Percentiles rank a stretch among this genome's conserved stretches.
Evolutionary conservation across 2,888 invertebrate species (phyloP).

Genomic region (Marasmarcha lunaedactyla): DNA sequence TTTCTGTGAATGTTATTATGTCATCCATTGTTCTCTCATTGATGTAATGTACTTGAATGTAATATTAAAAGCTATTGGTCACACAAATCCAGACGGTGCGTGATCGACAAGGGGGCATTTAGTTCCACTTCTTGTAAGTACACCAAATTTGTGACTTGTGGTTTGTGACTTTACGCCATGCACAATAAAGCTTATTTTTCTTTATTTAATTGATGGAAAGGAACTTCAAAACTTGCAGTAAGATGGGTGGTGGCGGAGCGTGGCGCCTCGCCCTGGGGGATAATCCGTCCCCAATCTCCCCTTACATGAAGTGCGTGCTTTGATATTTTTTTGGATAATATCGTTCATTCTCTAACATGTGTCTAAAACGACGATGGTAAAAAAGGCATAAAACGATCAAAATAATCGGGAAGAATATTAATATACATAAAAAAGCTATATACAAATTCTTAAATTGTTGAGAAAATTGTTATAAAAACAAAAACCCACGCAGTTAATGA

Average conservation of each 20-base stretch:
- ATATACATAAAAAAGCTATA: no score
- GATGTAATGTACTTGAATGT: neutral
- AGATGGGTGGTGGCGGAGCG: conserved; percentile 3
- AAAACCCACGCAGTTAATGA: conserved; percentile 1
- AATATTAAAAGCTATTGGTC: neutral
- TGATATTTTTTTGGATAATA: conserved; percentile 15
- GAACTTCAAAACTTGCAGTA: conserved; percentile 6
- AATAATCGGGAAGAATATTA: no score
- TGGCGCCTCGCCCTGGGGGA: conserved; percentile 20
- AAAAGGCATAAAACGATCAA: no score
- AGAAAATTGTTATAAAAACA: neutral
- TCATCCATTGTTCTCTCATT: neutral
- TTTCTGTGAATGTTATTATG: neutral
- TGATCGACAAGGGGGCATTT: neutral
- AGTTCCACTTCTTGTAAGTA: no score
- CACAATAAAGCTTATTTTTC: neutral
- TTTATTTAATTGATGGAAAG: neutral
- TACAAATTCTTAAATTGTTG: no score
- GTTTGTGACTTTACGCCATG: no score
- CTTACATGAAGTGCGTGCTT: conserved; percentile 18
- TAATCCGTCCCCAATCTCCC: conserved; percentile 23
- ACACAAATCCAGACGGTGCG: neutral
- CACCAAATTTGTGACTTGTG: no score
- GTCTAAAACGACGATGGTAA: neutral
- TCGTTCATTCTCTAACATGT: conserved; percentile 3